Conservation (phyloP, 2,888 invertebrate genomes). For the Stomorhina lunata region DNA sequence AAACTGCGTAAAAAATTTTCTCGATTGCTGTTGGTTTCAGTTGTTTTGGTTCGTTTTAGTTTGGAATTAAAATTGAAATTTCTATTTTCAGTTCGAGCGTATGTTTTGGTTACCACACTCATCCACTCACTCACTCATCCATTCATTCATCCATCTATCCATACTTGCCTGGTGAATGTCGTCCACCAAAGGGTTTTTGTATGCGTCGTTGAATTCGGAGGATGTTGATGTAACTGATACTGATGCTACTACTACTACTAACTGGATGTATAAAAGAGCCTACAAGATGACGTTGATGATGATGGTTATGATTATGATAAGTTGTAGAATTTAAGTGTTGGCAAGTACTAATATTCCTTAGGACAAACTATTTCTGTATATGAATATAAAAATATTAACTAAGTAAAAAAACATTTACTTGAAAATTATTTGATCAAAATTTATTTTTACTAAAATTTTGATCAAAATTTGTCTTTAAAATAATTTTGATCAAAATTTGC, state of each 20-base stretch:
- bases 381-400: too few species aligned
- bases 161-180: slow-evolving; percentile 58
- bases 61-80: slow-evolving; percentile 38
- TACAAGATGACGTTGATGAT: slow-evolving; percentile 48
- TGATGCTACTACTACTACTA: too few species aligned
- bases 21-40: slow-evolving; percentile 47
- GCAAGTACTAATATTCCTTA: slow-evolving; percentile 50
- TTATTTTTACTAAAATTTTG: too few species aligned
- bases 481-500: too few species aligned
- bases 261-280: slow-evolving; percentile 45
- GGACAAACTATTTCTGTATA: too few species aligned
- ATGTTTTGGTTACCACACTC: slow-evolving; percentile 58
- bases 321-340: slow-evolving; percentile 59
- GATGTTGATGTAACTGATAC: slow-evolving; percentile 65
- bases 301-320: not conserved
- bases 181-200: slow-evolving; percentile 78
- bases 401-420: too few species aligned
- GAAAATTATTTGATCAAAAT: too few species aligned
- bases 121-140: slow-evolving; percentile 15
- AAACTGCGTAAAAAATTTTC: slow-evolving; percentile 64
- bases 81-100: slow-evolving; percentile 23
- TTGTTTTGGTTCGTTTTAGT: slow-evolving; percentile 28
- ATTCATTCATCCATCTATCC: too few species aligned
- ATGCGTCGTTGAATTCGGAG: slow-evolving; percentile 78
- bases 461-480: too few species aligned